Evolutionary conservation across 2,797 vertebrate species (phyloP).

Genomic region (Mus caroli): DNA sequence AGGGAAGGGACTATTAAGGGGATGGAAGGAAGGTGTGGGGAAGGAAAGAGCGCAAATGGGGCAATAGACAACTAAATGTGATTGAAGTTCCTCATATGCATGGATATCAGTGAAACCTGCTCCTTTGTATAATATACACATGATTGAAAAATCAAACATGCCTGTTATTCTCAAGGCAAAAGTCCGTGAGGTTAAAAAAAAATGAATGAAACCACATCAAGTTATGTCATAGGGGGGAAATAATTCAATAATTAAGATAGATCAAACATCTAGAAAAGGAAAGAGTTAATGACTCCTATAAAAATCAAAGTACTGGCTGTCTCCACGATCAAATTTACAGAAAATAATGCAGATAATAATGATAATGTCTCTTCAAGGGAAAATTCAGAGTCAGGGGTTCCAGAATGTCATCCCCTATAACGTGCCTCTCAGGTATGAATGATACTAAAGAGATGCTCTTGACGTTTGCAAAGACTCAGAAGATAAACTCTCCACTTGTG

Average conservation of each 20-base stretch:
- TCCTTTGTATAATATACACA: background rate
- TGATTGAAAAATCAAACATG: background rate
- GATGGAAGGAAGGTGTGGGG: background rate
- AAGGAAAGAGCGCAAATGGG: background rate
- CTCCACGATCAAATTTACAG: constrained; percentile 65
- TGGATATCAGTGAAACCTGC: background rate
- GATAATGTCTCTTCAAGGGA: background rate
- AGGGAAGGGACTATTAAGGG: background rate
- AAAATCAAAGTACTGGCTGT: constrained; percentile 25
- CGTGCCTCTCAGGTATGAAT: background rate
- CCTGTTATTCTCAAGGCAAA: constrained; percentile 55
- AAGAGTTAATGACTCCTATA: constrained; percentile 48
- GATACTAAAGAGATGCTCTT: background rate
- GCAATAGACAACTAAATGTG: background rate
- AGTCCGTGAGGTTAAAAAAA: background rate
- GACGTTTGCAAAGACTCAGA: constrained; percentile 2
- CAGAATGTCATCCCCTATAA: constrained; percentile 23
- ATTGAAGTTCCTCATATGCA: background rate
- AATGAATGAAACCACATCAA: background rate
- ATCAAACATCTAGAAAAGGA: constrained; percentile 52
- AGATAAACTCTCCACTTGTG: background rate
- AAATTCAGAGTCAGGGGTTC: constrained; percentile 35
- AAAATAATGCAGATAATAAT: background rate
- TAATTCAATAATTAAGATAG: constrained; percentile 57
- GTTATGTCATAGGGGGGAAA: background rate